These are phyloP conservation scores for Cottoperca gobio DNA, from an alignment of 2,797 vertebrate species.

Conservation along the genomic window DNA sequence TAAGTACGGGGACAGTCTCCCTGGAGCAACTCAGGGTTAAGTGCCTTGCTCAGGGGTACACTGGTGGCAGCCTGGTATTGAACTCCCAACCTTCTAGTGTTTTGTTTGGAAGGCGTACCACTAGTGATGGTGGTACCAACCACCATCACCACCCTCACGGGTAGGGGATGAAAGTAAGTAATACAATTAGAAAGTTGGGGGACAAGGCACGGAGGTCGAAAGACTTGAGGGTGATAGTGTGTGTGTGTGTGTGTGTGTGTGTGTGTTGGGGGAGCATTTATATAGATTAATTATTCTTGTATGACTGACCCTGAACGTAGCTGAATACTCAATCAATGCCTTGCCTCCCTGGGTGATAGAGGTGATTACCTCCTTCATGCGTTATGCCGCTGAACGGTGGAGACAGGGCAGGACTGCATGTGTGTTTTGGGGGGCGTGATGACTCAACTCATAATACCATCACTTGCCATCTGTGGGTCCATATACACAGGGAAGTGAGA, in stretches of 20 bases:
- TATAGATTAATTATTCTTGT: neutral
- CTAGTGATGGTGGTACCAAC: too few species aligned
- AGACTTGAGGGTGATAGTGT: neutral
- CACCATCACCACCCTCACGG: too few species aligned
- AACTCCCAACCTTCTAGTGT: too few species aligned
- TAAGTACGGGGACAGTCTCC: too few species aligned
- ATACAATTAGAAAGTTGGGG: slow-evolving; percentile 2
- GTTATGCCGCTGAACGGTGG: slow-evolving; percentile 27
- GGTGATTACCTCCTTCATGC: slow-evolving; percentile 21
- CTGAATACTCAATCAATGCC: slow-evolving; percentile 35
- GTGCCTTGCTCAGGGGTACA: too few species aligned
- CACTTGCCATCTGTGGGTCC: slow-evolving; percentile 68
- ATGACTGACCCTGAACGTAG: slow-evolving; percentile 12
- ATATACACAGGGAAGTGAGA: slow-evolving; percentile 57
- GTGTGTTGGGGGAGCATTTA: neutral
- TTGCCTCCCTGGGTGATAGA: slow-evolving; percentile 23
- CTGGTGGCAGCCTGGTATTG: too few species aligned
- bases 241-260: neutral
- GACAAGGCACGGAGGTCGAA: neutral
- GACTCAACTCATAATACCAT: slow-evolving; percentile 66
- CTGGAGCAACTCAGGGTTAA: too few species aligned
- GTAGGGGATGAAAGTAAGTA: slow-evolving; percentile 2
- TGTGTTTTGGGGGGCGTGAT: slow-evolving; percentile 12
- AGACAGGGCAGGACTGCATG: slow-evolving; percentile 34
- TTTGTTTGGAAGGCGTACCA: too few species aligned